Base-by-base conservation (phyloP, 2,797 vertebrate genomes). In the Chelidonichthys spinosus region DNA sequence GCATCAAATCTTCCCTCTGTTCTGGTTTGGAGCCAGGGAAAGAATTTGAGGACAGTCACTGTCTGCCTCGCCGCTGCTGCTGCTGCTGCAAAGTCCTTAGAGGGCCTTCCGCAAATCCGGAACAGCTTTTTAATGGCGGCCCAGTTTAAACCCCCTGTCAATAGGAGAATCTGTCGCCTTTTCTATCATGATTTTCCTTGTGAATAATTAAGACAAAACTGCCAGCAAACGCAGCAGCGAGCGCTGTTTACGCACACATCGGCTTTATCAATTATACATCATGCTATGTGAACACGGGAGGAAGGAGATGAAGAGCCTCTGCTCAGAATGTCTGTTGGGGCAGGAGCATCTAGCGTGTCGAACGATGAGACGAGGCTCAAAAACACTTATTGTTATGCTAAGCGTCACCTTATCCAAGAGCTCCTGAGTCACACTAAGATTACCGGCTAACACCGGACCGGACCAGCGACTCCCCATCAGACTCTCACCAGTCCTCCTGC, bases 171-270 rank as follows among this genome's bases (percentile, higher is more conserved):
- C 5, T 25, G 3, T 66, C 7, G 47, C 42, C 72, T 66, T 47
- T 77, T 79, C 81, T 79, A 32, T 79, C 76, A 65, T 63, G 74
- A 85, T 83, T 69, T 25, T 61, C 55, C 68, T 78, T 76, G 61
- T 90, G 68, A 89, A 90, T 90, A 86, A 88, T 89, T 89, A 85
- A 89, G 78, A 81, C 44, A 76, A 73, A 83, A 79, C 73, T 83
- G 65, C 69, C 81, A 81, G 76, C 54, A 69, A 83, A 74, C 15
- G 55, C 70, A 68, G 63, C 67, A 72, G 64, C 35, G 17, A 79
- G 81, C 4, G 36, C 69, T 86, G 82, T 83, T 84, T 81, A 77
- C 76, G 63, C 79, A 74, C 79, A 85, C 80, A 76, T 56, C 62
- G 74, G 74, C 62, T 81, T 83, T 63, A 87, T 88, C 62, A 90